Conservation (phyloP, 2,888 invertebrate genomes). For the Apodemia duryi region DNA sequence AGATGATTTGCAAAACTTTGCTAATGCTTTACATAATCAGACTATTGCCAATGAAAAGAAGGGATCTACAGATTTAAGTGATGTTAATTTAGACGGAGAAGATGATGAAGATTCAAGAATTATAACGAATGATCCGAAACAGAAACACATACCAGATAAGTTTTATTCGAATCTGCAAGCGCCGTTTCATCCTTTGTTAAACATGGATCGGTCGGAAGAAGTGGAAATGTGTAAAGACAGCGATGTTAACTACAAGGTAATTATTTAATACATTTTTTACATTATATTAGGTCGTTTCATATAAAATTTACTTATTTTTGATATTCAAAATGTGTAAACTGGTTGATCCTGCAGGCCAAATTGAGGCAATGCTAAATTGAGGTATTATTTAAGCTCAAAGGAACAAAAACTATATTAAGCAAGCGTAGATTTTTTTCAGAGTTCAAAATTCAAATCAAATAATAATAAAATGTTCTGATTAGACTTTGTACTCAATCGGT, state of each 20-base stretch:
- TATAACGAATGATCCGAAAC: constrained; percentile 41
- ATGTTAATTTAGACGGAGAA: constrained; percentile 85
- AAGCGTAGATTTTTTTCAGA: no score
- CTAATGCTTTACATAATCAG: constrained; percentile 63
- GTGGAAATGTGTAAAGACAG: constrained; percentile 66
- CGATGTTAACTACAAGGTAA: constrained; percentile 72
- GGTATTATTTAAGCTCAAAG: no score
- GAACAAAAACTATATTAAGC: no score
- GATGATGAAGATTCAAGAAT: constrained; percentile 71
- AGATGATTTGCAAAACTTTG: constrained; percentile 67
- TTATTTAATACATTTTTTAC: not conserved
- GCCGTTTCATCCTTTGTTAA: constrained; percentile 56
- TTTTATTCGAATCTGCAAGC: constrained; percentile 63
- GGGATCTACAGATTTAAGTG: constrained; percentile 82
- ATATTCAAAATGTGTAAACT: no score
- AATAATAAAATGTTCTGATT: no score
- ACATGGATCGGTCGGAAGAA: constrained; percentile 55
- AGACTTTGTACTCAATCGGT: no score
- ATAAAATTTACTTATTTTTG: no score
- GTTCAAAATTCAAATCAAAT: no score
- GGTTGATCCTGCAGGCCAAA: no score
- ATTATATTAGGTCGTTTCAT: no score
- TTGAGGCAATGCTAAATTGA: no score
- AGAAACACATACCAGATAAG: constrained; percentile 54
- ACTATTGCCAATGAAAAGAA: constrained; percentile 48